Conservation (phyloP, 2,113 vertebrate genomes). For the Solea solea region DNA sequence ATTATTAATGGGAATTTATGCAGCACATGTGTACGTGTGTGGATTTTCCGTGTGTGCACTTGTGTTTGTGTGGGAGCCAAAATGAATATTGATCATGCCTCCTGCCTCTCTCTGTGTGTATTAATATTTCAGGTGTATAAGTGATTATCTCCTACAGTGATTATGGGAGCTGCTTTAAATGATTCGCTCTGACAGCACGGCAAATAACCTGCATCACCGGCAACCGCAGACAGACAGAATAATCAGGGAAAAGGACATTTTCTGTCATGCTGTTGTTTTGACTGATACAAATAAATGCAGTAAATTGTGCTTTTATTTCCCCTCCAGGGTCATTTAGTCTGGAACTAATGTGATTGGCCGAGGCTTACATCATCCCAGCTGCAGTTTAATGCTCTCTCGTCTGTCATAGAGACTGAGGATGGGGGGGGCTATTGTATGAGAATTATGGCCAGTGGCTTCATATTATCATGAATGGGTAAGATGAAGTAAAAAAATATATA, state of each 20-base stretch:
- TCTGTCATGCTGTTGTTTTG: background rate
- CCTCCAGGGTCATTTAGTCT: slow-evolving; percentile 28
- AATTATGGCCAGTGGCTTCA: slow-evolving; percentile 6
- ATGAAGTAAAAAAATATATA: no score
- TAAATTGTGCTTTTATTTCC: slow-evolving; percentile 37
- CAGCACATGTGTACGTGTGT: slow-evolving; percentile 8
- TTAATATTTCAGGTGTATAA: slow-evolving; percentile 77
- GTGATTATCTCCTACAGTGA: slow-evolving; percentile 69
- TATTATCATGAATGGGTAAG: slow-evolving; percentile 5
- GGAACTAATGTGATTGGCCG: slow-evolving; percentile 51
- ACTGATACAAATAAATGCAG: slow-evolving; percentile 13
- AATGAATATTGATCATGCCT: slow-evolving; percentile 77
- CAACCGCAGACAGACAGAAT: slow-evolving; percentile 11
- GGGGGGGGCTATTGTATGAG: background rate
- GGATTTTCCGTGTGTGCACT: slow-evolving; percentile 18
- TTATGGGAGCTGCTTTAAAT: slow-evolving; percentile 54
- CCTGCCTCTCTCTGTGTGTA: slow-evolving; percentile 51
- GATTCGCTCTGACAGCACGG: slow-evolving; percentile 44
- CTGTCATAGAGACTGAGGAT: slow-evolving; percentile 11
- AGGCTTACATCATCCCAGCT: slow-evolving; percentile 11
- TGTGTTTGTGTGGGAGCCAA: slow-evolving; percentile 27
- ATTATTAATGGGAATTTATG: slow-evolving; percentile 74
- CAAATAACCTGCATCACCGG: slow-evolving; percentile 4
- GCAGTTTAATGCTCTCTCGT: slow-evolving; percentile 23
- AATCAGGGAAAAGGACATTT: background rate